These are phyloP conservation scores for Morpho achilles DNA, from an alignment of 2,888 invertebrate species.

Conservation along the genomic window DNA sequence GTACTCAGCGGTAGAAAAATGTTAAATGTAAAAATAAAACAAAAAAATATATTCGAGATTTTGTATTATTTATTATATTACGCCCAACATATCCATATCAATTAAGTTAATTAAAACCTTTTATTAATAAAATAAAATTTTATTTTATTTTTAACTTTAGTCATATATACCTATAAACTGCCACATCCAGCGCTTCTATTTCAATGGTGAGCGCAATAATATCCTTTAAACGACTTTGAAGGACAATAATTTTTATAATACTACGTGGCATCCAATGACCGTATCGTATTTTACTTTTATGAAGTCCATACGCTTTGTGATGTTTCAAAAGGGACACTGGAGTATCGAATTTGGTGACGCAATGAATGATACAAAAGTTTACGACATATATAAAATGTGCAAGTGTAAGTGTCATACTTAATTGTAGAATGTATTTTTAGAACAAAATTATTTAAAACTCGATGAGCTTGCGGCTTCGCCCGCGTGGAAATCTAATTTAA, in stretches of 20 bases:
- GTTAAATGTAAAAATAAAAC: too few relatives aligned
- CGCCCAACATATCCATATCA: too few relatives aligned
- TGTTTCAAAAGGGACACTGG: not conserved
- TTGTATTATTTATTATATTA: too few relatives aligned
- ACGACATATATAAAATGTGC: too few relatives aligned
- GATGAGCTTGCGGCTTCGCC: too few relatives aligned
- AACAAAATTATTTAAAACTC: too few relatives aligned
- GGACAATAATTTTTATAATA: slow-evolving; percentile 33
- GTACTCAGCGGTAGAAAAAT: too few relatives aligned
- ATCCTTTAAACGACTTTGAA: slow-evolving; percentile 50
- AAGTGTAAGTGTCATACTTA: not conserved
- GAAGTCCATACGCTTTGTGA: slow-evolving; percentile 9
- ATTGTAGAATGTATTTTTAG: not conserved
- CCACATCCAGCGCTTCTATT: slow-evolving; percentile 22
- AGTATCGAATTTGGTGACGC: not conserved
- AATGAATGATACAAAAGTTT: not conserved
- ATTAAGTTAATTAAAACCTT: too few relatives aligned
- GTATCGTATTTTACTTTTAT: slow-evolving; percentile 21
- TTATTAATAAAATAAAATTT: too few relatives aligned
- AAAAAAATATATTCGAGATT: too few relatives aligned
- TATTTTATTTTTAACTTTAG: too few relatives aligned
- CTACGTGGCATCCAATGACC: slow-evolving; percentile 19
- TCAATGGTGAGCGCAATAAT: slow-evolving; percentile 55
- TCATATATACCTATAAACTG: not conserved
- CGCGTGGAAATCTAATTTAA: too few relatives aligned